A percentile compares a stretch with the other conserved stretches of the same genome.
Evolutionary conservation across 2,888 invertebrate genomes (phyloP).

Genomic region (Crossocerus cetratus): DNA sequence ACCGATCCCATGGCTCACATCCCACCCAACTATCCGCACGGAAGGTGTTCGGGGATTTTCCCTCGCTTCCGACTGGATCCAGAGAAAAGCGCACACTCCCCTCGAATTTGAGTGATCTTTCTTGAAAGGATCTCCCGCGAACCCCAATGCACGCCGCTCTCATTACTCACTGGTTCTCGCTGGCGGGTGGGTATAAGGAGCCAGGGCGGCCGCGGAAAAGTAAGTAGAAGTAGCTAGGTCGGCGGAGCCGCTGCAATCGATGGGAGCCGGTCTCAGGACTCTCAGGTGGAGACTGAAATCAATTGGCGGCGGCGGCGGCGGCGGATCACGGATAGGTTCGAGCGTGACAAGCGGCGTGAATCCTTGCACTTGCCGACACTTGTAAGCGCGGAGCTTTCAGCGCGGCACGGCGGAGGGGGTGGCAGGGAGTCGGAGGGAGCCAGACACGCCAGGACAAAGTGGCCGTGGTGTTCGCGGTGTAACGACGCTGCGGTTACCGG

Average conservation of each 20-base stretch:
- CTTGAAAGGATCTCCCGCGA: too few species aligned
- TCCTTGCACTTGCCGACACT: constrained; percentile 55
- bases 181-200: too few species aligned
- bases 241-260: background rate
- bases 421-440: constrained; percentile 31
- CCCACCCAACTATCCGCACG: too few species aligned
- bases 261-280: constrained; percentile 9
- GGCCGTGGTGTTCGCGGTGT: constrained; percentile 54
- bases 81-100: too few species aligned
- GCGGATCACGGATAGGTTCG: constrained; percentile 17
- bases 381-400: constrained; percentile 55
- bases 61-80: too few species aligned
- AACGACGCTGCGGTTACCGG: constrained; percentile 59
- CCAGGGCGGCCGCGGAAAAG: too few species aligned
- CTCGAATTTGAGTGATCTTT: too few species aligned
- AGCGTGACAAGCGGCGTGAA: constrained; percentile 53
- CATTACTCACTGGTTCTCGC: too few species aligned
- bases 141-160: too few species aligned
- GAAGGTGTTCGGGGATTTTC: too few species aligned
- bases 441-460: constrained; percentile 60
- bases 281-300: constrained; percentile 45
- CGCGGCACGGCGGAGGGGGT: too few species aligned
- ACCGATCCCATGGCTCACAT: background rate
- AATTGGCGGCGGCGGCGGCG: constrained; percentile 42
- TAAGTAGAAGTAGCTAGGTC: background rate